Percentiles rank a stretch among this genome's conserved stretches.
Evolutionary conservation across 64 coral and sea anemone genomes (phyloP).

Genomic region (Astreopora myriophthalma): DNA sequence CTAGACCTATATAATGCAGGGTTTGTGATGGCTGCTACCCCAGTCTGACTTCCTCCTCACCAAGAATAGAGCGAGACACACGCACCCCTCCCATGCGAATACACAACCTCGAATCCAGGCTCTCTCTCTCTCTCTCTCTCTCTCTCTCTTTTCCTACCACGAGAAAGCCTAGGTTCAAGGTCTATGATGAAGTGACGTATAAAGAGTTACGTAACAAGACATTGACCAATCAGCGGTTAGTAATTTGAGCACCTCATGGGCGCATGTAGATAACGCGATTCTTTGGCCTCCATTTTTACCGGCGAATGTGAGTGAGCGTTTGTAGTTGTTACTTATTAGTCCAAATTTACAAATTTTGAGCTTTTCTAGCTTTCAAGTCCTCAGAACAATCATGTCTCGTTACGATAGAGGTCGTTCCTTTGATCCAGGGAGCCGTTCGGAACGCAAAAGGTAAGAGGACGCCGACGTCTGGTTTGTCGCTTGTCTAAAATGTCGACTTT

Average conservation of each 20-base stretch:
- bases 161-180: background rate
- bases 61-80: too few species aligned
- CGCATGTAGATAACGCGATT: background rate
- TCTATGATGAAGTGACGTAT: background rate
- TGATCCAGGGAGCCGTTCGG: constrained; percentile 92
- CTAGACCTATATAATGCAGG: too few species aligned
- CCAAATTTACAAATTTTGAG: background rate
- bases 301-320: background rate
- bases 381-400: constrained; percentile 81
- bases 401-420: constrained; percentile 90
- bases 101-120: too few species aligned
- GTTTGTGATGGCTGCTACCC: too few species aligned
- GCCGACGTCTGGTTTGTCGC: background rate
- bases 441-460: constrained; percentile 86
- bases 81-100: too few species aligned
- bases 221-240: constrained; percentile 20
- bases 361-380: constrained; percentile 2
- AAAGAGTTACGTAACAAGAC: background rate
- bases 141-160: background rate
- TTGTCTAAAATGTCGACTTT: background rate
- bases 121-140: too few species aligned
- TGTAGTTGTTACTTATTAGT: background rate
- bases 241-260: background rate
- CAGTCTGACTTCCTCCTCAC: too few species aligned
- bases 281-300: background rate